phyloP scores from a whole-genome alignment of 2,113 vertebrate genomes.

The Gopherus flavomarginatus region DNA sequence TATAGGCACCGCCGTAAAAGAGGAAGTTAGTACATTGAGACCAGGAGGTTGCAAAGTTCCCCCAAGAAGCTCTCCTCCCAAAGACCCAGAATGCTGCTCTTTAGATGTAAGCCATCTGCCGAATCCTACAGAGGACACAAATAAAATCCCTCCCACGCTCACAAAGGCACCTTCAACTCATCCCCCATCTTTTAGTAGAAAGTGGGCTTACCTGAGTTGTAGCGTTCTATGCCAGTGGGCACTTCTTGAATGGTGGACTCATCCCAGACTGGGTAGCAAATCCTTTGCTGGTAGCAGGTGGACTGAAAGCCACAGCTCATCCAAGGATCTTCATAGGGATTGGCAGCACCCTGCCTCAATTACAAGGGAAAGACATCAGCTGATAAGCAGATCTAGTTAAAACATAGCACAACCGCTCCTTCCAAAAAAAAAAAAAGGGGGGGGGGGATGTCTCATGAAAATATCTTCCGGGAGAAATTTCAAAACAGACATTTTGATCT shows the following conservation, averaged over 20 bases:
- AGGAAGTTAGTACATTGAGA: not conserved
- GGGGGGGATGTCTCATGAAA: not conserved
- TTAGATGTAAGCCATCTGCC: rapidly evolving
- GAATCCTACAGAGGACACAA: rapidly evolving
- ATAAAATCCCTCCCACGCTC: rapidly evolving
- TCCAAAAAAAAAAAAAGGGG: not conserved
- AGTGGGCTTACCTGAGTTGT: slow-evolving; percentile 82
- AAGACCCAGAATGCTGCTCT: not conserved
- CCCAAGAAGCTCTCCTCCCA: not conserved
- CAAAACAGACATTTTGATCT: not conserved
- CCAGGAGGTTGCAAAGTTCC: not conserved
- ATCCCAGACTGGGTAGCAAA: slow-evolving; percentile 81
- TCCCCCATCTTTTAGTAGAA: not conserved
- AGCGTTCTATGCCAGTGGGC: slow-evolving; percentile 89
- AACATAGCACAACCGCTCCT: rapidly evolving
- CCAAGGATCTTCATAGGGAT: slow-evolving; percentile 80
- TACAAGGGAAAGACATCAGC: not conserved
- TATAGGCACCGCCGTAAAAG: not conserved
- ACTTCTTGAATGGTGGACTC: slow-evolving; percentile 93
- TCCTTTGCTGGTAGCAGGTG: slow-evolving; percentile 83
- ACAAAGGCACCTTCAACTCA: not conserved
- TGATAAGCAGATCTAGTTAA: rapidly evolving
- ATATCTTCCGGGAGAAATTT: not conserved
- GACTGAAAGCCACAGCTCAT: slow-evolving; percentile 82
- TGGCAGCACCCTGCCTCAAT: slow-evolving; percentile 81